Evolutionary conservation across 2,888 invertebrate genomes (phyloP).

Genomic region (Balanococcus diminutus): DNA sequence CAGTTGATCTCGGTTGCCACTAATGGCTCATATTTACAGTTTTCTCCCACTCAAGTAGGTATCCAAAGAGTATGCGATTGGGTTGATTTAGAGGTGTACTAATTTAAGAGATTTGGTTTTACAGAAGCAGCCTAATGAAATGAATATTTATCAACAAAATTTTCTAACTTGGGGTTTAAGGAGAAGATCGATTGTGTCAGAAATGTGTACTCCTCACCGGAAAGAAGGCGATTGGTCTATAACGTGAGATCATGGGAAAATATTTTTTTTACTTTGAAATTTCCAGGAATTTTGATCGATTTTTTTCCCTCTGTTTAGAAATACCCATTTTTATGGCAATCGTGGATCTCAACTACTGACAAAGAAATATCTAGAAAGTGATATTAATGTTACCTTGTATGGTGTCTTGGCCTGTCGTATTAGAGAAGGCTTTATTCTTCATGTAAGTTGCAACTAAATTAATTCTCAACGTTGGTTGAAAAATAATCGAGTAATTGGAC

Average conservation of each 20-base stretch:
- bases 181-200: slow-evolving; percentile 60
- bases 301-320: slow-evolving; percentile 61
- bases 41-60: slow-evolving; percentile 33
- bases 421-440: slow-evolving; percentile 76
- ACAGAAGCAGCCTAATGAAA: slow-evolving; percentile 57
- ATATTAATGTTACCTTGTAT: slow-evolving; percentile 68
- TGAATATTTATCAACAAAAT: slow-evolving; percentile 69
- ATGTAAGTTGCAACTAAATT: slow-evolving; percentile 62
- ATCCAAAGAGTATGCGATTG: neutral
- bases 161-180: slow-evolving; percentile 70
- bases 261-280: neutral
- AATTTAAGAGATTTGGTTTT: neutral
- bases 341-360: slow-evolving; percentile 66
- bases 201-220: slow-evolving; percentile 58
- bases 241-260: slow-evolving; percentile 41
- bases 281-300: neutral
- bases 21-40: slow-evolving; percentile 71
- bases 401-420: slow-evolving; percentile 74
- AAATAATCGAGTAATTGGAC: neutral
- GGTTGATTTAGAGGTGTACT: neutral
- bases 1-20: slow-evolving; percentile 77
- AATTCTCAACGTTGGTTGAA: neutral
- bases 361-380: slow-evolving; percentile 71
- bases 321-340: slow-evolving; percentile 67
- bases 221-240: slow-evolving; percentile 59